Conservation (phyloP, 1,140 invertebrate species). For the Trichonephila inaurata region DNA sequence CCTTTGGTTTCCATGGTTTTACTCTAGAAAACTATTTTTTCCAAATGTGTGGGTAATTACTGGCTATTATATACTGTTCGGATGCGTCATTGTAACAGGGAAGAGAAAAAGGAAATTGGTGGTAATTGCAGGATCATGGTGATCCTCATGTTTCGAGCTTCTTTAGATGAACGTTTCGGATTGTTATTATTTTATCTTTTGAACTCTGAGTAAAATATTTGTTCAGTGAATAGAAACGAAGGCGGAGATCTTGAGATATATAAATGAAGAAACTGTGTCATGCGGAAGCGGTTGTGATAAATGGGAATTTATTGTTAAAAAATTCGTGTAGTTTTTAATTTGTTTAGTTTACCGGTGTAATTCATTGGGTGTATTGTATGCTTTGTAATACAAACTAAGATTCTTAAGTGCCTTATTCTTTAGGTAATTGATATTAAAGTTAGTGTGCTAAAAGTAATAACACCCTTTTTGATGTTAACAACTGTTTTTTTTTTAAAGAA, state of each 20-base stretch:
- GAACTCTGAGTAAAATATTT: not conserved
- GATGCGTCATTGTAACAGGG: not conserved
- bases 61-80: not conserved
- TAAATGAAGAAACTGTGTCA: constrained; percentile 12
- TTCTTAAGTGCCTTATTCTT: no score
- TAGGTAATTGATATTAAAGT: no score
- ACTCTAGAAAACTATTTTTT: no score
- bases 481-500: no score
- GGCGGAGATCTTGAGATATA: not conserved
- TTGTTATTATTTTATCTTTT: not conserved
- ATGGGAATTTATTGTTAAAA: constrained; percentile 14
- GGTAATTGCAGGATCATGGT: not conserved
- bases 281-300: not conserved
- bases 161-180: not conserved
- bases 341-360: not conserved
- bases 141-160: not conserved
- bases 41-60: not conserved
- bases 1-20: no score
- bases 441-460: no score
- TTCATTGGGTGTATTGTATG: not conserved
- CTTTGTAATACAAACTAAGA: no score
- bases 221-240: not conserved
- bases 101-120: not conserved
- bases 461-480: no score
- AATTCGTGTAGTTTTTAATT: not conserved